These are phyloP conservation scores for Megaustenia siamemsis DNA, from an alignment of 2,888 invertebrate genomes.

Conservation along the genomic window DNA sequence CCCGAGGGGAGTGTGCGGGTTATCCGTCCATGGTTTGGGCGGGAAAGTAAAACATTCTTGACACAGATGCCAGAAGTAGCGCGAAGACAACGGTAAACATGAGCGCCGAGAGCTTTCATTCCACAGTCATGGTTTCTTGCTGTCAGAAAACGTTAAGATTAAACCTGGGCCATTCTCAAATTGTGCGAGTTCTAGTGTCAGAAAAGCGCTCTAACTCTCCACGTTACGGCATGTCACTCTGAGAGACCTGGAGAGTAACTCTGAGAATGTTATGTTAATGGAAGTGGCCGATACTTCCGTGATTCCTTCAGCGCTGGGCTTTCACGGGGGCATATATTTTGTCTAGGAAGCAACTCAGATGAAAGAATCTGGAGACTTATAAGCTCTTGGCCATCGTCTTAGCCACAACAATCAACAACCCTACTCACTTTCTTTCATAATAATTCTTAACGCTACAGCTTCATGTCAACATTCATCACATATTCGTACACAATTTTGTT, in stretches of 20 bases:
- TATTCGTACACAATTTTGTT: too few species aligned
- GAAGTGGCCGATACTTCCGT: neutral
- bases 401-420: too few species aligned
- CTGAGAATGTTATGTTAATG: too few species aligned
- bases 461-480: too few species aligned
- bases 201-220: neutral
- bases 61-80: constrained; percentile 3
- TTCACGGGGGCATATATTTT: too few species aligned
- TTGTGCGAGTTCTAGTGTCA: neutral
- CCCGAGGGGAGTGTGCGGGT: neutral
- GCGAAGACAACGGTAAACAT: constrained; percentile 13
- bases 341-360: too few species aligned
- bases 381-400: too few species aligned
- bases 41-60: constrained; percentile 33
- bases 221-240: neutral
- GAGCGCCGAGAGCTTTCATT: constrained; percentile 17
- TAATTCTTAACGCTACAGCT: too few species aligned
- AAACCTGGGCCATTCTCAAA: neutral
- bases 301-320: neutral
- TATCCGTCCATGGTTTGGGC: constrained; percentile 29
- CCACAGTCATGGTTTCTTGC: neutral
- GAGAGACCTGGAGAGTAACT: too few species aligned
- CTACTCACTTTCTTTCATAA: too few species aligned
- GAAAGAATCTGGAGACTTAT: too few species aligned
- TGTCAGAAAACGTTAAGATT: neutral